Evolutionary conservation across 1,140 invertebrate genomes (phyloP).

Genomic region (Pectinophora gossypiella): DNA sequence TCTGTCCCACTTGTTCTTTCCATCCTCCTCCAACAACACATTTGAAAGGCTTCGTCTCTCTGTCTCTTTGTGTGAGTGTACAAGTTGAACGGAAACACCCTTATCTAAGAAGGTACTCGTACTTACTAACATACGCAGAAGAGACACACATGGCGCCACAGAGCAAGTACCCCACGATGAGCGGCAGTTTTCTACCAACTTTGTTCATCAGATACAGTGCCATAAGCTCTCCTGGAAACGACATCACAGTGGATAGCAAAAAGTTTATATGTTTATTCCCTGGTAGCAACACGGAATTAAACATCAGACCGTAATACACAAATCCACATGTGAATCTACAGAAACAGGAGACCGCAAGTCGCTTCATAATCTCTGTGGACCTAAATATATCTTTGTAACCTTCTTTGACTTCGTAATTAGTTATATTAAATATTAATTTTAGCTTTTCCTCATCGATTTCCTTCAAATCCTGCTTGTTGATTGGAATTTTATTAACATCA

Average conservation of each 20-base stretch:
- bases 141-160: conserved; percentile 64
- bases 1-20: no score
- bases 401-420: conserved; percentile 25
- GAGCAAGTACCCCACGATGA: conserved; percentile 75
- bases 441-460: conserved; percentile 31
- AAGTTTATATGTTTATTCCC: conserved; percentile 83
- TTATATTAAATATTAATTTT: conserved; percentile 35
- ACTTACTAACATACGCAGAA: conserved; percentile 40
- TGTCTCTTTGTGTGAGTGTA: no score
- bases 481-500: conserved; percentile 75
- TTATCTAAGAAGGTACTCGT: no score
- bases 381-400: conserved; percentile 30
- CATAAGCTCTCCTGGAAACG: conserved; percentile 82
- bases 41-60: no score
- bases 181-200: conserved; percentile 77
- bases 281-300: conserved; percentile 84
- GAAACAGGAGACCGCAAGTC: conserved; percentile 57
- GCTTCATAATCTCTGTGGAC: conserved; percentile 42
- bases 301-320: conserved; percentile 86
- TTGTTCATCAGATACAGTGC: conserved; percentile 79
- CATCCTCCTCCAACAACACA: no score
- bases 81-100: no score
- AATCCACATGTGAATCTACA: conserved; percentile 81
- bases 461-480: conserved; percentile 33
- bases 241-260: conserved; percentile 79